Percentiles rank a stretch among this genome's conserved stretches.
Evolutionary conservation across 1,140 invertebrate species (phyloP).

Genomic region (Palaemon carinicauda): DNA sequence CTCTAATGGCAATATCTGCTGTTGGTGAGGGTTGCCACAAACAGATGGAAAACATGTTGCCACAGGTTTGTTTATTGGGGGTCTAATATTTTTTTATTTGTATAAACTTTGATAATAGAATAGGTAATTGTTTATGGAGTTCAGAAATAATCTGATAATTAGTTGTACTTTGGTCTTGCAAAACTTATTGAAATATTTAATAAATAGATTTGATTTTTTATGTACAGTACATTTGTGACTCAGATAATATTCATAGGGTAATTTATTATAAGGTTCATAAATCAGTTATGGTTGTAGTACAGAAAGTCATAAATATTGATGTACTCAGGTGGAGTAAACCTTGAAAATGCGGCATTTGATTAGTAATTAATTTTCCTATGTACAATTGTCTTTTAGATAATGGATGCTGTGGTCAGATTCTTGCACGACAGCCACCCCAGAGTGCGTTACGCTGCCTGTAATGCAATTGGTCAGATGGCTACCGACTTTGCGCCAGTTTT

Average conservation of each 20-base stretch:
- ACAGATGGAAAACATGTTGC: constrained; percentile 94
- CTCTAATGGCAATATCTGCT: constrained; percentile 97
- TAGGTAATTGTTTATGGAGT: too few species aligned
- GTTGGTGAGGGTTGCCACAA: constrained; percentile 98
- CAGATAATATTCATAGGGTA: too few species aligned
- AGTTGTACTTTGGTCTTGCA: too few species aligned
- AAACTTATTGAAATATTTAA: too few species aligned
- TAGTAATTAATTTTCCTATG: background rate
- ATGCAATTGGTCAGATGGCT: constrained; percentile 99
- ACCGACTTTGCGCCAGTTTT: constrained; percentile 97
- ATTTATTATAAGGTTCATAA: too few species aligned
- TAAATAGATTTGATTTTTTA: too few species aligned
- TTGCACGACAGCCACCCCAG: constrained; percentile 86
- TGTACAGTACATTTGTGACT: too few species aligned
- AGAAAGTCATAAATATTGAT: too few species aligned
- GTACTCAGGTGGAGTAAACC: background rate
- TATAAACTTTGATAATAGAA: too few species aligned
- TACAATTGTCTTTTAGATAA: constrained; percentile 71
- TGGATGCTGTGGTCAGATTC: constrained; percentile 88
- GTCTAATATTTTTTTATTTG: too few species aligned
- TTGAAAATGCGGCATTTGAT: background rate
- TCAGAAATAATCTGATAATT: too few species aligned
- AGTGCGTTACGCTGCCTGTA: constrained; percentile 96
- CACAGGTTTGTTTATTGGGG: constrained; percentile 69
- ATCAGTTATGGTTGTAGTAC: too few species aligned